Evolutionary conservation across 2,797 vertebrate genomes (phyloP), one percentile per base, ranked within the genome.

Genomic region (Hypotaenidia okinawae): DNA sequence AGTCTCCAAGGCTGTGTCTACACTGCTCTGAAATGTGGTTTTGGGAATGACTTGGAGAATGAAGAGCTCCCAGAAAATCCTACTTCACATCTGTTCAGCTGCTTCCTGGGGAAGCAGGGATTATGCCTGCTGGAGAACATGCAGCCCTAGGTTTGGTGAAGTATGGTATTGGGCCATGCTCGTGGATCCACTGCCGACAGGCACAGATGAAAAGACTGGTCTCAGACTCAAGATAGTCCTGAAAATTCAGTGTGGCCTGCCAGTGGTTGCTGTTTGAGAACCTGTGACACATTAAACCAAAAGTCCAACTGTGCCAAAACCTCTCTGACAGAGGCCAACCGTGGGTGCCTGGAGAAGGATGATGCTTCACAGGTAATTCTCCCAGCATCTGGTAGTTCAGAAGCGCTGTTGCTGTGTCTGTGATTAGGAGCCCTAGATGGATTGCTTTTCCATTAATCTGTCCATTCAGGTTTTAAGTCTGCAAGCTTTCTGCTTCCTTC

Each of bases 371-470:
- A 79, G 73, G 64, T 90, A 74, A 57, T 30, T 73, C 6, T 87
- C 13, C 15, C 51, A 61, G 41, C 22, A 85, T 52, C 61, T 81
- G 54, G 55, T 64, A 49, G 28, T 39, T 92, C 10, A 9, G 37
- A 90, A 63, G 21, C 49, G 37, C 30, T 67, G 2, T 67, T 57
- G 37, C 30, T 67, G 2, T 67, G 23, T 78, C 70, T 70, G 43
- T 93, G 67, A 45, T 63, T 70, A 77, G 23, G 52, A 69, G 18
- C 35, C 35, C 32, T 33, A n/a, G 70, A 89, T 72, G 49, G 21
- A 74, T 80, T 77, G 33, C 79, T 95, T 87, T 89, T 61, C 86
- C 84, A 57, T 85, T 82, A 66, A 80, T 89, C 16, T 95, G 35
- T 78, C 47, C 15, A 21, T 92, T 84, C 45, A 49, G 13, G 41